Conservation (phyloP, 2,888 invertebrate species). For the Trachelus tabidus region DNA sequence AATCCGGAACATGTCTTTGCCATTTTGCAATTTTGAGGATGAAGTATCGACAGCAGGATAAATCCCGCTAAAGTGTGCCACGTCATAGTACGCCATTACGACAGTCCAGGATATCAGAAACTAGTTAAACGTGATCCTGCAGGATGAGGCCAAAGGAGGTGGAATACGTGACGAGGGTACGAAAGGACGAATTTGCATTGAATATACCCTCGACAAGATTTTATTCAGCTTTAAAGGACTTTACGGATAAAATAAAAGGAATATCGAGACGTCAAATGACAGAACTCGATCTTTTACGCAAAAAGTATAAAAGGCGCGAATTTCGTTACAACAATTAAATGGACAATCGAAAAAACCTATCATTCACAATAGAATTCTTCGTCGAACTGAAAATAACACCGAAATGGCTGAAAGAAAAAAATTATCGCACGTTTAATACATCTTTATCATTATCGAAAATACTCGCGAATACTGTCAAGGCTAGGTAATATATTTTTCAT, state of each 20-base stretch:
- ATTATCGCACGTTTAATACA: background rate
- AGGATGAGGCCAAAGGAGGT: conserved; percentile 20
- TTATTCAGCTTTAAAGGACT: background rate
- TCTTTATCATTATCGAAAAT: background rate
- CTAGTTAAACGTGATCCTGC: conserved; percentile 33
- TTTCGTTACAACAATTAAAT: background rate
- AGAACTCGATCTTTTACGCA: background rate
- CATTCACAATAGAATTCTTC: background rate
- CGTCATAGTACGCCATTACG: background rate
- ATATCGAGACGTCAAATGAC: background rate
- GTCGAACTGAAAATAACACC: too few relatives aligned
- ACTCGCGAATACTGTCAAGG: background rate
- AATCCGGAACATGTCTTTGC: background rate
- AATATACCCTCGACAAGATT: background rate
- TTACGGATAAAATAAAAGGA: background rate
- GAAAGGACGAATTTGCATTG: conserved; percentile 30
- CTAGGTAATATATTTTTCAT: background rate
- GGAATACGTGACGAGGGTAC: conserved; percentile 28
- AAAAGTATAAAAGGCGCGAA: background rate
- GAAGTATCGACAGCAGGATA: background rate
- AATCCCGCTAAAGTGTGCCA: background rate
- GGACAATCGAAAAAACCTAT: background rate
- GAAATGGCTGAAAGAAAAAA: too few relatives aligned
- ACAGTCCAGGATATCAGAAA: conserved; percentile 21
- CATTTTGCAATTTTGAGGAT: background rate